Percentiles rank a stretch among this genome's conserved stretches.
These are phyloP conservation scores for Salvelinus fontinalis DNA, from an alignment of 2,113 vertebrate species.

Conservation along the genomic window DNA sequence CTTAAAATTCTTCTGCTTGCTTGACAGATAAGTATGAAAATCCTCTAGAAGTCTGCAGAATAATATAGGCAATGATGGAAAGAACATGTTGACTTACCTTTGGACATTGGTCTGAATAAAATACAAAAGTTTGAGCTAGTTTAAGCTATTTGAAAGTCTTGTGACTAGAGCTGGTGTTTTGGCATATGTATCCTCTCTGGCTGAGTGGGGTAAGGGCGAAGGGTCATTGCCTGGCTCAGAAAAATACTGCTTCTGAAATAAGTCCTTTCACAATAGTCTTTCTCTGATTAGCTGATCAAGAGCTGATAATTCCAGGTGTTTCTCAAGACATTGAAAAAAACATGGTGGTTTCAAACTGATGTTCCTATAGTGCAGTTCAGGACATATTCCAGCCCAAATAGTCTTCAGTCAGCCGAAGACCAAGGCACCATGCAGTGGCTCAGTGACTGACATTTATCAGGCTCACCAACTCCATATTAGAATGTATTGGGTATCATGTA, in stretches of 20 bases:
- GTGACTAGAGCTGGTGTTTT: constrained; percentile 17
- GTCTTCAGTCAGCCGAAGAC: neutral
- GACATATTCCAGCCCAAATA: neutral
- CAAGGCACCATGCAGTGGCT: neutral
- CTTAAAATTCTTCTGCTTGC: too few relatives aligned
- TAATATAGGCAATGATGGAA: neutral
- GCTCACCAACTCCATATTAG: too few relatives aligned
- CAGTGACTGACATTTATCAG: neutral
- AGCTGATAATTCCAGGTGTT: too few relatives aligned
- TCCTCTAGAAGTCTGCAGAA: neutral
- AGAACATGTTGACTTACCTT: constrained; percentile 39
- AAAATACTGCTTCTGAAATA: neutral
- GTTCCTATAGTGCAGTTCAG: neutral
- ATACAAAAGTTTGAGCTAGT: neutral
- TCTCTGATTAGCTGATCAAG: neutral
- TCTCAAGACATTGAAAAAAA: neutral
- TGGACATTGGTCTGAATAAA: neutral
- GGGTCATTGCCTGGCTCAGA: neutral
- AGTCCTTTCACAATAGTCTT: neutral
- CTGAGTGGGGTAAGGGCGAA: neutral
- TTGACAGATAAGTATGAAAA: too few relatives aligned
- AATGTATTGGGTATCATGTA: too few relatives aligned
- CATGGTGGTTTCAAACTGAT: neutral
- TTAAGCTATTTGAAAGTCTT: neutral
- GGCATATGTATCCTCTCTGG: constrained; percentile 25